Evolutionary conservation across 2,113 vertebrate species (phyloP).

Genomic region (Calonectris borealis): DNA sequence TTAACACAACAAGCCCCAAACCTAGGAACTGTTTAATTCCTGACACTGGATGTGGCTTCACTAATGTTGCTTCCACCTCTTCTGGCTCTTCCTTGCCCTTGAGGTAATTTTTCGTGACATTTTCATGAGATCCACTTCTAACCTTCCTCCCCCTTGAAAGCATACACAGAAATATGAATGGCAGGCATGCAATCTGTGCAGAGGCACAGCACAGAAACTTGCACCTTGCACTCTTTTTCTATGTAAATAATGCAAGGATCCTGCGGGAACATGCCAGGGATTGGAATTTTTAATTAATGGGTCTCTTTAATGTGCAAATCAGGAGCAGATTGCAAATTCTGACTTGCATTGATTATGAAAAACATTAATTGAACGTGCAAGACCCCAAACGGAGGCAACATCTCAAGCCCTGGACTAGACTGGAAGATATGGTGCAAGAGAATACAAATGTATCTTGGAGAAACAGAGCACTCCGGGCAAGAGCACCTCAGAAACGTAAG

Average conservation of each 20-base stretch:
- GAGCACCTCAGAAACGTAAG: background rate
- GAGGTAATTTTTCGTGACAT: conserved; percentile 47
- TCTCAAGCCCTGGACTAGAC: conserved; percentile 46
- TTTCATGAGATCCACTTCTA: background rate
- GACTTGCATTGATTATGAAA: conserved; percentile 81
- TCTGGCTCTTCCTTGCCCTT: conserved; percentile 1
- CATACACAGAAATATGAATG: conserved; percentile 25
- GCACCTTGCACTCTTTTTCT: conserved; percentile 71
- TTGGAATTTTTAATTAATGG: conserved; percentile 83
- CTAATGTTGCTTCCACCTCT: background rate
- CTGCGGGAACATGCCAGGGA: conserved; percentile 76
- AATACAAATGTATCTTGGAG: conserved; percentile 63
- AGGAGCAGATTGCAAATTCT: conserved; percentile 82
- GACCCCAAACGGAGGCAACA: conserved; percentile 69
- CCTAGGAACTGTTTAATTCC: background rate
- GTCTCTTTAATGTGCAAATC: conserved; percentile 85
- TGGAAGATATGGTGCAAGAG: background rate
- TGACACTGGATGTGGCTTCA: background rate
- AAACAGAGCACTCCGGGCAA: conserved; percentile 18
- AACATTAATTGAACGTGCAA: conserved; percentile 80
- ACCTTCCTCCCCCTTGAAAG: background rate
- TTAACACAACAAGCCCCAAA: background rate
- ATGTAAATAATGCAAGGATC: conserved; percentile 79
- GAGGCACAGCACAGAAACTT: conserved; percentile 63
- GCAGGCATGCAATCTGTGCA: conserved; percentile 54